phyloP scores from a whole-genome alignment of 2,113 vertebrate species.

The Ailuropoda melanoleuca region DNA sequence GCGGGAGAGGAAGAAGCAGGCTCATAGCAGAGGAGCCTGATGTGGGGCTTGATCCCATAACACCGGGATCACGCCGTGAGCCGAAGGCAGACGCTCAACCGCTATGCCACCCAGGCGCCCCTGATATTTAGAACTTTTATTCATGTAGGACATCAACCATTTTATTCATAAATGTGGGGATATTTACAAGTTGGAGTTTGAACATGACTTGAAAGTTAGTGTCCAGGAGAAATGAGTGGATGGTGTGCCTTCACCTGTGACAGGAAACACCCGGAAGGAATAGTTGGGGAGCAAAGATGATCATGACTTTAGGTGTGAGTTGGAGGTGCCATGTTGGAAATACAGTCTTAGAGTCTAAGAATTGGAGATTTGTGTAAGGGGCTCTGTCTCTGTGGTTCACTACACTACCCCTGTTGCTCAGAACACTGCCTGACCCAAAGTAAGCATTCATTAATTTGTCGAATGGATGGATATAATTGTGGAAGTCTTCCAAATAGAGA shows the following conservation, averaged over 20 bases:
- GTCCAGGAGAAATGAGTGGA: neutral
- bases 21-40: too few relatives aligned
- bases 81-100: too few relatives aligned
- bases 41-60: too few relatives aligned
- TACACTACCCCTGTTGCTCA: neutral
- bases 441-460: neutral
- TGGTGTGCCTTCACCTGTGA: neutral
- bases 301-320: neutral
- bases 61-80: too few relatives aligned
- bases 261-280: neutral
- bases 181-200: neutral
- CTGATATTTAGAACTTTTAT: conserved; percentile 14
- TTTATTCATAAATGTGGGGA: neutral
- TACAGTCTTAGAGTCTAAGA: neutral
- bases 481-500: neutral
- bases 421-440: neutral
- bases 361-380: neutral
- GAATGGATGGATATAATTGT: neutral
- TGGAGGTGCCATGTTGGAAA: neutral
- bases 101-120: too few relatives aligned
- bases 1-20: too few relatives aligned
- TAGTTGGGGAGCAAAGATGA: neutral
- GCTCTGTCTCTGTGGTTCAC: neutral
- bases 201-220: neutral
- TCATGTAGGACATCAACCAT: neutral